A percentile compares a stretch with the other conserved stretches of the same genome.
phyloP scores from a whole-genome alignment of 2,888 invertebrate genomes.

The Drosophila meridiana region DNA sequence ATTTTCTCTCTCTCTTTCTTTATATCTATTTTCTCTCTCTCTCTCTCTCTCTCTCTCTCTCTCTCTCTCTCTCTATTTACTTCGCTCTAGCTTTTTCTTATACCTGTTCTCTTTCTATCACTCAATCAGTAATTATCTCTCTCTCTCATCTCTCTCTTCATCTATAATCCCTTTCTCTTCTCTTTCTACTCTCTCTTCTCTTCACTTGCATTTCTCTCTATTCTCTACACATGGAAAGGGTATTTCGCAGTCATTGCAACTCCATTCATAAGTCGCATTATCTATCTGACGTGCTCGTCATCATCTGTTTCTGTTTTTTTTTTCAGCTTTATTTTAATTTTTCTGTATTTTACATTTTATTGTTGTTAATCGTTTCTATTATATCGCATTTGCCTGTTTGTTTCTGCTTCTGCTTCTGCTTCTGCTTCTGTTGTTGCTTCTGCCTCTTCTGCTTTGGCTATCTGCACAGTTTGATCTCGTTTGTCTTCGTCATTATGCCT shows the following conservation, averaged over 20 bases:
- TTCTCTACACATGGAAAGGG: slow-evolving; percentile 12
- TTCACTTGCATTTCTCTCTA: too few relatives aligned
- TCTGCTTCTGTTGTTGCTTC: not conserved
- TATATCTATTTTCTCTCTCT: not conserved
- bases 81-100: too few relatives aligned
- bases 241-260: slow-evolving; percentile 6
- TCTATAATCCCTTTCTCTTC: not conserved
- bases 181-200: too few relatives aligned
- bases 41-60: not conserved
- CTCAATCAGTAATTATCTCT: not conserved
- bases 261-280: slow-evolving; percentile 50
- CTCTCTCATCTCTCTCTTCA: not conserved
- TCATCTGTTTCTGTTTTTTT: slow-evolving; percentile 27
- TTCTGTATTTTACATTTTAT: slow-evolving; percentile 60
- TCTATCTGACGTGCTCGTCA: slow-evolving; percentile 41
- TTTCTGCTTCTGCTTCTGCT: slow-evolving; percentile 4
- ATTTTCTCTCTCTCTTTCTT: not conserved
- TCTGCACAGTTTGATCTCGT: slow-evolving; percentile 66
- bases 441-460: slow-evolving; percentile 27
- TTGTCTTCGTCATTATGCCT: slow-evolving; percentile 51
- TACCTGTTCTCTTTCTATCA: not conserved
- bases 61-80: not conserved
- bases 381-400: slow-evolving; percentile 66
- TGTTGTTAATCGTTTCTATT: slow-evolving; percentile 79
- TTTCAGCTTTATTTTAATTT: slow-evolving; percentile 38